A percentile compares a stretch with the other conserved stretches of the same genome.
phyloP scores from a whole-genome alignment of 2,797 vertebrate genomes.

The Sus cebifrons region DNA sequence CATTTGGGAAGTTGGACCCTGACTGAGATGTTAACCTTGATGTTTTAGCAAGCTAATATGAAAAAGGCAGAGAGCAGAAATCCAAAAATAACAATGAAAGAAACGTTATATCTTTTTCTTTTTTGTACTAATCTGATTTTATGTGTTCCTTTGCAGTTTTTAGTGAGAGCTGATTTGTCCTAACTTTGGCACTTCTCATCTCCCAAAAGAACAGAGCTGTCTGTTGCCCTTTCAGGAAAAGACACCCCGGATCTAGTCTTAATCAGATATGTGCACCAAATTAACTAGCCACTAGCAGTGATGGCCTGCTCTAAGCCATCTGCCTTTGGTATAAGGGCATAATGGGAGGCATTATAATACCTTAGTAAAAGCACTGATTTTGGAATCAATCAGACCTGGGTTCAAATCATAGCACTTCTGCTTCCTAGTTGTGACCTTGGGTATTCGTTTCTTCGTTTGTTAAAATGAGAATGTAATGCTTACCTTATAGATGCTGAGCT shows the following conservation, averaged over 20 bases:
- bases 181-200: slow-evolving; percentile 52
- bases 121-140: slow-evolving; percentile 9
- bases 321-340: not conserved
- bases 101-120: not conserved
- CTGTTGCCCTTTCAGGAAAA: slow-evolving; percentile 31
- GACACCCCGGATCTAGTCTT: not conserved
- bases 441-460: not conserved
- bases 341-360: not conserved
- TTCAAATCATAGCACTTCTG: slow-evolving; percentile 27
- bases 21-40: slow-evolving; percentile 65
- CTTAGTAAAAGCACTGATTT: not conserved
- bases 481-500: not conserved
- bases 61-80: slow-evolving; percentile 55
- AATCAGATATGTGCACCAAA: not conserved
- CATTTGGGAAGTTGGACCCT: slow-evolving; percentile 61
- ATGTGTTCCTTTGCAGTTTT: not conserved
- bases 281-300: not conserved
- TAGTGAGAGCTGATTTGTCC: not conserved
- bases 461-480: not conserved
- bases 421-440: slow-evolving; percentile 41
- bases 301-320: not conserved
- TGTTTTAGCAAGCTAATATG: slow-evolving; percentile 32
- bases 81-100: slow-evolving; percentile 40
- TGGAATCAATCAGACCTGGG: slow-evolving; percentile 11
- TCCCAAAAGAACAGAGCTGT: not conserved